Evolutionary conservation across 2,888 invertebrate species (phyloP).

Genomic region (Euzetes globulus): DNA sequence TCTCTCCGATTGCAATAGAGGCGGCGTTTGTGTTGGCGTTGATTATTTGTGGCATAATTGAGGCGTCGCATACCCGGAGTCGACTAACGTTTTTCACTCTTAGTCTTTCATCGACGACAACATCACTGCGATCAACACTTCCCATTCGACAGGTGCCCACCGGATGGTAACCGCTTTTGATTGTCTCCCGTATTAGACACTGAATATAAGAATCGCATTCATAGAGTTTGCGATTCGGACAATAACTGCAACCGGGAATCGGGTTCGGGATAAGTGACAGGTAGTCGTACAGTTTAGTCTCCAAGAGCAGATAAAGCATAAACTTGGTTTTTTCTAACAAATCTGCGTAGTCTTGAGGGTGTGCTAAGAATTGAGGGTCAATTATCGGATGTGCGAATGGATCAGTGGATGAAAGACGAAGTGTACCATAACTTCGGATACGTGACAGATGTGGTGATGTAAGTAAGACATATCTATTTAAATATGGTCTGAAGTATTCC

Average conservation of each 20-base stretch:
- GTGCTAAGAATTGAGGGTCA: not conserved
- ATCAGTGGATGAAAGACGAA: not conserved
- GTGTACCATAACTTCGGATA: not conserved
- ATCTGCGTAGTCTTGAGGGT: not conserved
- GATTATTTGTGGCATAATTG: slow-evolving; percentile 43
- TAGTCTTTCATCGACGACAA: slow-evolving; percentile 41
- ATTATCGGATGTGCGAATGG: not conserved
- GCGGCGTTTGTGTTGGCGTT: slow-evolving; percentile 41
- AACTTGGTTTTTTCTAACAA: not conserved
- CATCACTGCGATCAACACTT: slow-evolving; percentile 35
- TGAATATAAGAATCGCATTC: not conserved
- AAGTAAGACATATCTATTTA: not conserved
- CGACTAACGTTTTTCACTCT: slow-evolving; percentile 43
- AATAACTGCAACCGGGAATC: not conserved
- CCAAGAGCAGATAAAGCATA: not conserved
- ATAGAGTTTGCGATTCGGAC: not conserved
- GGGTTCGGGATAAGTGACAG: not conserved
- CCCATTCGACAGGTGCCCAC: slow-evolving; percentile 43
- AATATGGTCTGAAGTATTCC: not conserved
- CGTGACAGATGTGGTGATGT: not conserved
- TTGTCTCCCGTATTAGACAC: not conserved
- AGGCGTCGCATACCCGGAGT: slow-evolving; percentile 44
- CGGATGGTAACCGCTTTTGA: slow-evolving; percentile 40
- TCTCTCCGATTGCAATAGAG: slow-evolving; percentile 39
- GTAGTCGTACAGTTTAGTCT: not conserved